A percentile compares a stretch with the other conserved stretches of the same genome.
Conservation (phyloP, 1,140 invertebrate species). For the Lanistes nyassanus region DNA sequence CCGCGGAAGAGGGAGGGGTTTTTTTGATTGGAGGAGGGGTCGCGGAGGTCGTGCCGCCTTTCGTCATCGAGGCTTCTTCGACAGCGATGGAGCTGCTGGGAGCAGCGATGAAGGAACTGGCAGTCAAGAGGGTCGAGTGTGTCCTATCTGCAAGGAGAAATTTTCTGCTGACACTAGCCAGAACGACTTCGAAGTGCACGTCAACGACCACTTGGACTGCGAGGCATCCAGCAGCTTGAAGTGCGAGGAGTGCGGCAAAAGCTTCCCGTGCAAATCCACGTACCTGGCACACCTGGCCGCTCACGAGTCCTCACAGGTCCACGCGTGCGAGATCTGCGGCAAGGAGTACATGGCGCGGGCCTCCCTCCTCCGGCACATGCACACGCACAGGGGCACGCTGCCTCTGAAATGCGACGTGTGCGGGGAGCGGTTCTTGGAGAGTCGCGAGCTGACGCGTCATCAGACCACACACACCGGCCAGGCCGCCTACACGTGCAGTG, state of each 20-base stretch:
- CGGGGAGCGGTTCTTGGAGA: slow-evolving; percentile 29
- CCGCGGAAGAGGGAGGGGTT: not conserved
- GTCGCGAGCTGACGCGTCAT: slow-evolving; percentile 30
- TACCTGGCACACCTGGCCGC: slow-evolving; percentile 15
- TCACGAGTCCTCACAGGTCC: slow-evolving; percentile 7
- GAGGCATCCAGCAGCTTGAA: slow-evolving; percentile 31
- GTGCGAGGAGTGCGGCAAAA: slow-evolving; percentile 32
- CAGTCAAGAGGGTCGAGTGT: slow-evolving; percentile 12
- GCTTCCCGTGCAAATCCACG: slow-evolving; percentile 31
- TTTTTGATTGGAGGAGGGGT: not conserved
- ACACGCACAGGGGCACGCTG: not conserved
- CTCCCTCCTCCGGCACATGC: slow-evolving; percentile 24
- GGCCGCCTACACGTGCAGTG: slow-evolving; percentile 20
- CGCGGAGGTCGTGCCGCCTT: not conserved
- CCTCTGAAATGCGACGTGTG: slow-evolving; percentile 19
- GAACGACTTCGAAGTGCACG: slow-evolving; percentile 31
- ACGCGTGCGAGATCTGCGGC: slow-evolving; percentile 19
- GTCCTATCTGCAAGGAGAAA: slow-evolving; percentile 29
- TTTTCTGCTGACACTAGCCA: slow-evolving; percentile 28
- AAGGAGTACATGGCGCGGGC: slow-evolving; percentile 29
- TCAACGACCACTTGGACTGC: slow-evolving; percentile 29
- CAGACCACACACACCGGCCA: slow-evolving; percentile 29
- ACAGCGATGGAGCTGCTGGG: not conserved
- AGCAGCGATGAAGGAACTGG: not conserved
- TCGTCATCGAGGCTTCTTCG: not conserved